A percentile compares a stretch with the other conserved stretches of the same genome.
These are phyloP conservation scores for Drosophila cracens DNA, from an alignment of 2,888 invertebrate genomes.

Conservation along the genomic window DNA sequence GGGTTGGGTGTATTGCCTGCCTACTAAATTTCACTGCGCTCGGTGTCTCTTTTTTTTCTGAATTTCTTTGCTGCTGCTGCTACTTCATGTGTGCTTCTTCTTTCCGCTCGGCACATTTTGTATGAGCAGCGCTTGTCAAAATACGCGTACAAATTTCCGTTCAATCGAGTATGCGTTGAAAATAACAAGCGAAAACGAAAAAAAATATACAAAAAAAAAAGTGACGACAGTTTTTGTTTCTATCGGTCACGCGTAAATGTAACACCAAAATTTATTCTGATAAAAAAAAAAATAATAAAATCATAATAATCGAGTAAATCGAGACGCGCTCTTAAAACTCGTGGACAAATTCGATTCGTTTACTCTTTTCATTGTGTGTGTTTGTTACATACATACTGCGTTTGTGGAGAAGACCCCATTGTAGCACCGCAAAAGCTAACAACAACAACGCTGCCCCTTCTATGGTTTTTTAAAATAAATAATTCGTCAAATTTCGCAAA, in stretches of 20 bases:
- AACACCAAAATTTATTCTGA: neutral
- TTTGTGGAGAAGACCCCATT: constrained; percentile 22
- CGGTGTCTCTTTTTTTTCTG: constrained; percentile 65
- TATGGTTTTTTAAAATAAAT: constrained; percentile 67
- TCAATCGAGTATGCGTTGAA: constrained; percentile 55
- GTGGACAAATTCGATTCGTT: constrained; percentile 67
- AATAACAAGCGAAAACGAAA: constrained; percentile 37
- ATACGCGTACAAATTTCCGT: constrained; percentile 73
- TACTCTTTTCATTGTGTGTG: constrained; percentile 44
- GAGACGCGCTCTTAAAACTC: constrained; percentile 57
- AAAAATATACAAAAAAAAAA: constrained; percentile 7
- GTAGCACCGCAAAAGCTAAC: neutral
- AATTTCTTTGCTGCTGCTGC: constrained; percentile 60
- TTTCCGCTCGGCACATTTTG: constrained; percentile 77
- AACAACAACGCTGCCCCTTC: constrained; percentile 37
- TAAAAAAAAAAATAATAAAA: constrained; percentile 21
- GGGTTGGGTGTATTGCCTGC: constrained; percentile 31
- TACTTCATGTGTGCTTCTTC: constrained; percentile 64
- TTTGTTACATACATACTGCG: constrained; percentile 37
- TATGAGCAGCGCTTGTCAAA: constrained; percentile 76
- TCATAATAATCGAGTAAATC: constrained; percentile 45
- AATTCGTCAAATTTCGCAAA: constrained; percentile 70
- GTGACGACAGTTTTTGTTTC: neutral
- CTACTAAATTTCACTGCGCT: constrained; percentile 57
- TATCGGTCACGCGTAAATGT: constrained; percentile 2